Base-by-base conservation (phyloP, 1,140 invertebrate genomes). In the Drosophila repletoides region DNA sequence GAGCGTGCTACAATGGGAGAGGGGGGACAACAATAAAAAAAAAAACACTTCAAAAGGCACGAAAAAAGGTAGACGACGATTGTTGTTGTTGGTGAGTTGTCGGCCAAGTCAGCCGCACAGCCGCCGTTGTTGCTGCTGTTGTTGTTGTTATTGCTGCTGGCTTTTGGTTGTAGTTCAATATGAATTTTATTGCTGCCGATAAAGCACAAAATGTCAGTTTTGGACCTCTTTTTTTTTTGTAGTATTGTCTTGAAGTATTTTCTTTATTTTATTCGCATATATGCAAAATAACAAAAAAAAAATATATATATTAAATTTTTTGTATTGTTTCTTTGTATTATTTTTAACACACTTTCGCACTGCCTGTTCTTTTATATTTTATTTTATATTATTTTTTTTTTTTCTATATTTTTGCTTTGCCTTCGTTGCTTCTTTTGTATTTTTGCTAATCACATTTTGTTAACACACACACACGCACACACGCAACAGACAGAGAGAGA, bases 391-490 rank as follows among this genome's bases (percentile, higher is more conserved):
- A 14, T 12, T 34, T 52, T 63, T 34, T 19, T 52, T 40, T 60
- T 17, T 43, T 10, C 21, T 43, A 15, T 45, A 38, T 38, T 73
- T 74, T 55, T 14, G 24, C 70, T 59, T 45, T 72, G 76, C 76
- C 76, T 72, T 79, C 80, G 73, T 83, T 63, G 70, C 80, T 86
- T 86, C 63, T 66, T 66, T 66, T 84, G 80, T 84, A 87, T 84
- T 84, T 86, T 84, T 75, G 80, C 80, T 86, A 86, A 84, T 84
- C 80, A 84, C 80, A 84, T 84, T 84, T 84, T 84, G 80, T 86
- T 86, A 84, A 86, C 80, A 84, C 80, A 68, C 73, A 77, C 53
- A 67, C 51, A 52, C 60, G 53, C 26, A 24, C 48, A 29, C 40
- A 29, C 36, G 31, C 33, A 45, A 45, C 53, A 49, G 17, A 17